phyloP scores from a whole-genome alignment of 2,113 vertebrate genomes.

The Hylia prasina region DNA sequence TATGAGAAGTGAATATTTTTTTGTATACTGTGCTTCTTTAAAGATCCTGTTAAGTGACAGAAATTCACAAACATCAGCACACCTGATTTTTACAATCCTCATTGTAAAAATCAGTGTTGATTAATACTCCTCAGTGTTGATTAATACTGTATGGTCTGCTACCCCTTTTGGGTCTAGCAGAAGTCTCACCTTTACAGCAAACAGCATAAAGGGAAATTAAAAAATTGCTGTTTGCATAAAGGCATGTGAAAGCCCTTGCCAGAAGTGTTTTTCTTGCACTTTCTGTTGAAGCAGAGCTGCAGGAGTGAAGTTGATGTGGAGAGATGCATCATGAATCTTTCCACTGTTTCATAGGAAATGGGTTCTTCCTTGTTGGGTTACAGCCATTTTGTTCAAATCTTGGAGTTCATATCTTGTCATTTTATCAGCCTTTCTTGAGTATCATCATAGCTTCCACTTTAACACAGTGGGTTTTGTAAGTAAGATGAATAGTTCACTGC shows the following conservation, averaged over 20 bases:
- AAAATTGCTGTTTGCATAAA: neutral
- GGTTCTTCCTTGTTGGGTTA: neutral
- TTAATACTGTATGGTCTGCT: neutral
- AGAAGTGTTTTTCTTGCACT: neutral
- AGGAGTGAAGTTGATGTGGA: neutral
- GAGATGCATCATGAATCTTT: neutral
- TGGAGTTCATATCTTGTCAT: neutral
- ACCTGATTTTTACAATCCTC: neutral
- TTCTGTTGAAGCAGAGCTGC: neutral
- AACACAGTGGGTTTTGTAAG: conserved; percentile 4
- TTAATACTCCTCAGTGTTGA: neutral
- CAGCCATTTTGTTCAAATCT: neutral
- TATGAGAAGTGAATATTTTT: neutral
- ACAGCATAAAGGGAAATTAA: neutral
- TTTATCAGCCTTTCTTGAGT: neutral
- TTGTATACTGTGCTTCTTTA: neutral
- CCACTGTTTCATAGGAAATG: neutral
- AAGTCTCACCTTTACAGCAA: neutral
- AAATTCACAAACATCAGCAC: neutral
- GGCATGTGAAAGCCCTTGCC: neutral
- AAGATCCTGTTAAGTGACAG: neutral
- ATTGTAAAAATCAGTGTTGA: neutral
- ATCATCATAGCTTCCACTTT: neutral
- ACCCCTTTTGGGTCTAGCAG: neutral
- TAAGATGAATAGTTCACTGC: conserved; percentile 11